phyloP scores from a whole-genome alignment of 2,113 vertebrate genomes.

The Ploceus nigricollis region DNA sequence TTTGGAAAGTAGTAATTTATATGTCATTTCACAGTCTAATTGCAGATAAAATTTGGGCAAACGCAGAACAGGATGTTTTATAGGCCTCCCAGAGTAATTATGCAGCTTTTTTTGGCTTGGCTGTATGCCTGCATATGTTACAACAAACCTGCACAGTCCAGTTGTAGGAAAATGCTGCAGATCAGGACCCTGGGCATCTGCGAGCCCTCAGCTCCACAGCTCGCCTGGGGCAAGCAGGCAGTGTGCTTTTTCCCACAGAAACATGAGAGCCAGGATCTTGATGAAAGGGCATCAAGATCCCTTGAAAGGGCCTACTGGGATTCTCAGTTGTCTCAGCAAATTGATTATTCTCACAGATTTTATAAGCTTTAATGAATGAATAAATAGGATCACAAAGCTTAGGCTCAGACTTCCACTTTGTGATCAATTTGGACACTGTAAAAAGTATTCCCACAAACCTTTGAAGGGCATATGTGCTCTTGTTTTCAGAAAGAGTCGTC shows the following conservation, averaged over 20 bases:
- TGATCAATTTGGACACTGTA: not conserved
- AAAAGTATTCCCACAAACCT: conserved; percentile 76
- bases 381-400: not conserved
- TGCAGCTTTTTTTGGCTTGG: not conserved
- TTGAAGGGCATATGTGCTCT: conserved; percentile 84
- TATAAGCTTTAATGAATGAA: not conserved
- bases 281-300: not conserved
- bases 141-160: not conserved
- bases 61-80: not conserved
- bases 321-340: not conserved
- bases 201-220: not conserved
- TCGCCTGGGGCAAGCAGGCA: not conserved
- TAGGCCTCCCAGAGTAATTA: conserved; percentile 6
- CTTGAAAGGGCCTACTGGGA: not conserved
- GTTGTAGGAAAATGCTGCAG: not conserved
- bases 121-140: not conserved
- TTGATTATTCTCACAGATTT: not conserved
- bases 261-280: not conserved
- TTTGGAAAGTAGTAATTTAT: conserved; percentile 10
- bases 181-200: not conserved
- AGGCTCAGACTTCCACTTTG: not conserved
- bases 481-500: conserved; percentile 84
- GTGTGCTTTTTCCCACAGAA: not conserved
- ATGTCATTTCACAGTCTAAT: not conserved
- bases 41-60: not conserved